Conservation (phyloP, 2,888 invertebrate species). For the Tholera decimalis region DNA sequence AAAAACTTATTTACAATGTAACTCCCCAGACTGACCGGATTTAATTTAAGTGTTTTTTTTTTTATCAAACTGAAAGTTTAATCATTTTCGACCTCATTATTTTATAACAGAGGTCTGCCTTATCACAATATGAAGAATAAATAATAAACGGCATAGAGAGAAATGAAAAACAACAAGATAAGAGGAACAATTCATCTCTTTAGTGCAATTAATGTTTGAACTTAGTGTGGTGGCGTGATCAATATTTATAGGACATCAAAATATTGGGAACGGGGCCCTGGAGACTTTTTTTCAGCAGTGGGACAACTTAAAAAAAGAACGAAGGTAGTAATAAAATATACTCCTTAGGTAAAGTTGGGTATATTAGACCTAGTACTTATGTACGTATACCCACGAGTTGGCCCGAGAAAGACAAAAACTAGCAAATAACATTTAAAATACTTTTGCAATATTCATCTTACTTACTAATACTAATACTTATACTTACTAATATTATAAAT, state of each 20-base stretch:
- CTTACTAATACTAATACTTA: too few species aligned
- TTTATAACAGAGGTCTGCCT: conserved; percentile 17
- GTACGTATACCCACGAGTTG: too few species aligned
- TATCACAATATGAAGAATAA: conserved; percentile 45
- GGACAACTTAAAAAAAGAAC: too few species aligned
- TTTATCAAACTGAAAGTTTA: conserved; percentile 14
- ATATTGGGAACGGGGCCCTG: background rate
- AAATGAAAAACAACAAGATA: conserved; percentile 56
- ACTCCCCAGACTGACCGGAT: conserved; percentile 2
- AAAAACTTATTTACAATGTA: background rate
- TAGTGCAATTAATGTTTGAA: conserved; percentile 24
- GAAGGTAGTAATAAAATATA: too few species aligned
- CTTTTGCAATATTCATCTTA: too few species aligned
- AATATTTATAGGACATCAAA: background rate
- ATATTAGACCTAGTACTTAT: too few species aligned
- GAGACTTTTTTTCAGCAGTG: too few species aligned
- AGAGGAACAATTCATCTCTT: conserved; percentile 30
- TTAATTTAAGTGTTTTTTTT: too few species aligned
- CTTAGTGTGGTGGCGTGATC: conserved; percentile 7
- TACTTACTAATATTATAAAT: too few species aligned
- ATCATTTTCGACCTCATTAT: conserved; percentile 33
- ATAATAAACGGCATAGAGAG: conserved; percentile 34
- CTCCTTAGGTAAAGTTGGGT: too few species aligned
- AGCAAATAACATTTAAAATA: too few species aligned
- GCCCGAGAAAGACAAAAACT: too few species aligned